Conservation (phyloP, 2,888 invertebrate species). For the Apantesis nais region DNA sequence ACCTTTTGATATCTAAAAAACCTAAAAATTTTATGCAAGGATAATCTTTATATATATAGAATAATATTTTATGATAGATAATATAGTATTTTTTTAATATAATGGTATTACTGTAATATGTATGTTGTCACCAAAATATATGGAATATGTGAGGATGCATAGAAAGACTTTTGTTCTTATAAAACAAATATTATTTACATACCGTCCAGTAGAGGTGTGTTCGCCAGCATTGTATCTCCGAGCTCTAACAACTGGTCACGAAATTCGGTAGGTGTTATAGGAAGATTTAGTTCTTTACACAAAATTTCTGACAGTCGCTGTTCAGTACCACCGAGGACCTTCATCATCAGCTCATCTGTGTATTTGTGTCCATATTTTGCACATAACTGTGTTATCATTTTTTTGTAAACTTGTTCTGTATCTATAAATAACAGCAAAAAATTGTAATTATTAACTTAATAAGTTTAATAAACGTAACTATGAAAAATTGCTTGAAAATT, state of each 20-base stretch:
- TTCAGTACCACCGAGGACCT: conserved; percentile 91
- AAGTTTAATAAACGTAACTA: not conserved
- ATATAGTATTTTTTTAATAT: too few relatives aligned
- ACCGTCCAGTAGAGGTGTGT: conserved; percentile 90
- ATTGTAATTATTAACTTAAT: too few relatives aligned
- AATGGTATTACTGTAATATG: too few relatives aligned
- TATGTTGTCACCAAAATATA: not conserved
- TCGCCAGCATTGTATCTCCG: conserved; percentile 86
- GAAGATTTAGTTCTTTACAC: conserved; percentile 88
- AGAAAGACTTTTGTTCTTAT: not conserved
- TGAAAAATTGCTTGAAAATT: too few relatives aligned
- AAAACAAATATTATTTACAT: conserved; percentile 32
- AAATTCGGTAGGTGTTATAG: conserved; percentile 89
- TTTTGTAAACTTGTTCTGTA: conserved; percentile 92
- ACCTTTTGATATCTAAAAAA: not conserved
- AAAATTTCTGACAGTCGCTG: conserved; percentile 89
- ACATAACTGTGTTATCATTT: conserved; percentile 89
- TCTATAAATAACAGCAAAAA: conserved; percentile 78
- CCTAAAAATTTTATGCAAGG: not conserved
- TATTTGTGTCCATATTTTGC: conserved; percentile 90
- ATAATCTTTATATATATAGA: not conserved
- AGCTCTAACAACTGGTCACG: conserved; percentile 85
- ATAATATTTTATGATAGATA: not conserved
- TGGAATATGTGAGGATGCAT: too few relatives aligned
- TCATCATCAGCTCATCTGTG: conserved; percentile 91